These are phyloP conservation scores for Epizoanthus rinbou DNA, from an alignment of 92 coral and sea anemone genomes.

Conservation along the genomic window DNA sequence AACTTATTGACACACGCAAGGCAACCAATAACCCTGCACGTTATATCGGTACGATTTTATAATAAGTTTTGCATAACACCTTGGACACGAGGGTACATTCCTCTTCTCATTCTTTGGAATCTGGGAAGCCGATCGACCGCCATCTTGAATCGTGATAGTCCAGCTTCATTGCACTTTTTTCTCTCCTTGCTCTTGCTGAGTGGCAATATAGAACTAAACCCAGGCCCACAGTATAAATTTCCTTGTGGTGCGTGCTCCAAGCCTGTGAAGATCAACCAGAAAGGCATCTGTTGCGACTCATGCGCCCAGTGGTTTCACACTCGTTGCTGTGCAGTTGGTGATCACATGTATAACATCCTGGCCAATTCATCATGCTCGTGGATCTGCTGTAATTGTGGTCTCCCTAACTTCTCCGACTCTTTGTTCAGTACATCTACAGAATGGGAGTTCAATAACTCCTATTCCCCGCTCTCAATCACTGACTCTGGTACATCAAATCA, in stretches of 20 bases:
- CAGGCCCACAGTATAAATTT: constrained; percentile 7
- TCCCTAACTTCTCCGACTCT: constrained; percentile 2
- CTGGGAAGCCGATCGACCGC: background rate
- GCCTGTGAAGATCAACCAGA: background rate
- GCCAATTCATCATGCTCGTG: constrained; percentile 29
- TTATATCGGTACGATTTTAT: no score
- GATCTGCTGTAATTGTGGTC: constrained; percentile 33
- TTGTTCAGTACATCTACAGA: background rate
- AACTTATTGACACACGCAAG: no score
- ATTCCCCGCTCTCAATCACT: background rate
- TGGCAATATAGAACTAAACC: background rate
- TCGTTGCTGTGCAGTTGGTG: no score
- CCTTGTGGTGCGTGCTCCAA: background rate
- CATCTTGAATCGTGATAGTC: background rate
- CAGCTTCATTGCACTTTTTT: background rate
- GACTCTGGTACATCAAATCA: background rate
- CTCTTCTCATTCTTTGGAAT: no score
- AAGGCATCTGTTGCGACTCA: background rate
- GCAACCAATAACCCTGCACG: no score
- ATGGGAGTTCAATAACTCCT: background rate
- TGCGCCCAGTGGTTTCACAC: no score
- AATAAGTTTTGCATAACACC: no score
- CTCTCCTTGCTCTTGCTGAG: background rate
- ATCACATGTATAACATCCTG: constrained; percentile 19
- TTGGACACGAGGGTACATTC: no score